Percentiles rank a stretch among this genome's conserved stretches.
These are phyloP conservation scores for Serripes groenlandicus DNA, from an alignment of 2,888 invertebrate species.

Conservation along the genomic window DNA sequence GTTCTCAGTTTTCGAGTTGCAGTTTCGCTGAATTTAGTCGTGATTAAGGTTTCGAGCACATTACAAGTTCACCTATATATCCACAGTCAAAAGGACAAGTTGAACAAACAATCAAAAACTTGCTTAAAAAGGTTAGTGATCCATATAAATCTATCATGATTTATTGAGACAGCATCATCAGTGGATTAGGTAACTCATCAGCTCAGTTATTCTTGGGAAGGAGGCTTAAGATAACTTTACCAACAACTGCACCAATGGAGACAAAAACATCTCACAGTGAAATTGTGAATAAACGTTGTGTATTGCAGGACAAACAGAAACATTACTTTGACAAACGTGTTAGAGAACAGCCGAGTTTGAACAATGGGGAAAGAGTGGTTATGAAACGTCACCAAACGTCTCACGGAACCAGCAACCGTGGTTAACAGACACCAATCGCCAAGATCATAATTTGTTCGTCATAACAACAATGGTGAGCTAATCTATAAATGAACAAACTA, in stretches of 20 bases:
- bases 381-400: too few species aligned
- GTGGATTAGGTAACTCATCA: neutral
- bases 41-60: slow-evolving; percentile 15
- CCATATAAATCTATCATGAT: neutral
- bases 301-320: too few species aligned
- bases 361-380: too few species aligned
- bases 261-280: too few species aligned
- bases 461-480: too few species aligned
- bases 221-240: neutral
- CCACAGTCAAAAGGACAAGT: slow-evolving; percentile 17
- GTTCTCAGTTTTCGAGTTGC: slow-evolving; percentile 12
- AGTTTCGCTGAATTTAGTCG: neutral
- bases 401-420: too few species aligned
- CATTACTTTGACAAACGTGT: too few species aligned
- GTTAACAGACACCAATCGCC: too few species aligned
- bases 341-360: too few species aligned
- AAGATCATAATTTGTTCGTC: too few species aligned
- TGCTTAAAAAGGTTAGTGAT: slow-evolving; percentile 28
- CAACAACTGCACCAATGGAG: neutral
- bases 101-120: slow-evolving; percentile 26
- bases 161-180: neutral
- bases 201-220: neutral
- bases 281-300: too few species aligned
- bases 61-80: slow-evolving; percentile 27
- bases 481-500: too few species aligned